Percentiles rank a stretch among this genome's conserved stretches.
These are phyloP conservation scores for Archips xylosteana DNA, from an alignment of 2,888 invertebrate genomes.

Conservation along the genomic window DNA sequence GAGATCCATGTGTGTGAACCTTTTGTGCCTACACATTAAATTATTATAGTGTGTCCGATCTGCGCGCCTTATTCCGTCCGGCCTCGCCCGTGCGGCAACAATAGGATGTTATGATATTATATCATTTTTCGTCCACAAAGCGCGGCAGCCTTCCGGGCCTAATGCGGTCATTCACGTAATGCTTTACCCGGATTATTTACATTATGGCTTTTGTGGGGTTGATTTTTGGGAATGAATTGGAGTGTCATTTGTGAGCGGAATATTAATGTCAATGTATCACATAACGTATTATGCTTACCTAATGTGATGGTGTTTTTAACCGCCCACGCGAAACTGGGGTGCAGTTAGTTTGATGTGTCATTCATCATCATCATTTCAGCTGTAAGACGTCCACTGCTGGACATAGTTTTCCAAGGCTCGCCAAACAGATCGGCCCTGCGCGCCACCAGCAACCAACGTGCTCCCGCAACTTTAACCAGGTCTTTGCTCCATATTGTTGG, in stretches of 20 bases:
- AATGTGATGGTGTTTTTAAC: too few relatives aligned
- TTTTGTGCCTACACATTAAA: too few relatives aligned
- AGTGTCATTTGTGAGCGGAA: conserved; percentile 4
- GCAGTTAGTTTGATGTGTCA: too few relatives aligned
- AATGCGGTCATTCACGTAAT: conserved; percentile 74
- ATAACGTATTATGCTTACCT: not conserved
- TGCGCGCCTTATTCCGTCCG: conserved; percentile 47
- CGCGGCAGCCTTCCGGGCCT: conserved; percentile 76
- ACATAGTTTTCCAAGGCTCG: too few relatives aligned
- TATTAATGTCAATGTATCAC: conserved; percentile 7
- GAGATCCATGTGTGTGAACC: too few relatives aligned
- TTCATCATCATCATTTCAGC: too few relatives aligned
- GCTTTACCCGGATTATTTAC: conserved; percentile 51
- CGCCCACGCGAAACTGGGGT: too few relatives aligned
- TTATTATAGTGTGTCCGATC: not conserved
- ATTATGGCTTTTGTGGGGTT: conserved; percentile 47
- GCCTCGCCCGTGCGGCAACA: conserved; percentile 59
- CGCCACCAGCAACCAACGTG: too few relatives aligned
- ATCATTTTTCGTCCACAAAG: conserved; percentile 83
- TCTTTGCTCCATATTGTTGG: too few relatives aligned
- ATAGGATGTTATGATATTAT: conserved; percentile 77
- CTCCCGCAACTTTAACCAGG: too few relatives aligned
- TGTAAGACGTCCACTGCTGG: too few relatives aligned
- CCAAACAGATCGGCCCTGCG: too few relatives aligned
- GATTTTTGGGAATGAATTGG: conserved; percentile 36